A percentile compares a stretch with the other conserved stretches of the same genome.
These are phyloP conservation scores for Pinna nobilis DNA, from an alignment of 1,140 invertebrate species.

Conservation along the genomic window DNA sequence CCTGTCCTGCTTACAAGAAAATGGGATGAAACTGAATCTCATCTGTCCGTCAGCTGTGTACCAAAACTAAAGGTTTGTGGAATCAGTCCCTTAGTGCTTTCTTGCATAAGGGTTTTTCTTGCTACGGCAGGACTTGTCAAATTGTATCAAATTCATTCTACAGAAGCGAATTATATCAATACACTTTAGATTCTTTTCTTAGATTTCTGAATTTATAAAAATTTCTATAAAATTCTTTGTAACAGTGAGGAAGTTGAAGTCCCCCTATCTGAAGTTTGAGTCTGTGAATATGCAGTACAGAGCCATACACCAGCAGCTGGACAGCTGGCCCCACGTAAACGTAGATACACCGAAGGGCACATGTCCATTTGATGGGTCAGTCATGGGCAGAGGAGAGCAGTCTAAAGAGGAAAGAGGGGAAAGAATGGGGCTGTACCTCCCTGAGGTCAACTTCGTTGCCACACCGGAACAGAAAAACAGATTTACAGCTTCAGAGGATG, in stretches of 20 bases:
- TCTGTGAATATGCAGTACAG: constrained; percentile 47
- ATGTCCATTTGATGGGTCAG: constrained; percentile 63
- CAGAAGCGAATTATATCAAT: background rate
- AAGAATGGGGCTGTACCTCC: constrained; percentile 31
- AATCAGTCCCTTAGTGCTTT: background rate
- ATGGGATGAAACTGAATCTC: no score
- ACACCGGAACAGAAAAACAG: background rate
- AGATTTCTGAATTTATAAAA: background rate
- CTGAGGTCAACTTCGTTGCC: constrained; percentile 11
- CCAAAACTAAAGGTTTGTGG: no score
- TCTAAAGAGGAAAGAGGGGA: constrained; percentile 50
- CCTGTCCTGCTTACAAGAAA: no score
- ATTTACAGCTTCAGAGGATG: background rate
- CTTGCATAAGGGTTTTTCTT: background rate
- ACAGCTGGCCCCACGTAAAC: constrained; percentile 55
- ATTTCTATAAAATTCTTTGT: background rate
- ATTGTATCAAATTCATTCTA: background rate
- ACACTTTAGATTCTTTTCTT: background rate
- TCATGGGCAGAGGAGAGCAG: constrained; percentile 40
- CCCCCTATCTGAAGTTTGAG: constrained; percentile 61
- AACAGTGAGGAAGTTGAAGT: constrained; percentile 53
- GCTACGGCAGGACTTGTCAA: background rate
- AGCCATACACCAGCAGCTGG: constrained; percentile 45
- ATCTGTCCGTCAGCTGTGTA: no score
- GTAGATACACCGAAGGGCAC: constrained; percentile 53